Evolutionary conservation across 1,140 invertebrate species (phyloP), one percentile per base, ranked within the genome.

Genomic region (Sesamia nonagrioides): DNA sequence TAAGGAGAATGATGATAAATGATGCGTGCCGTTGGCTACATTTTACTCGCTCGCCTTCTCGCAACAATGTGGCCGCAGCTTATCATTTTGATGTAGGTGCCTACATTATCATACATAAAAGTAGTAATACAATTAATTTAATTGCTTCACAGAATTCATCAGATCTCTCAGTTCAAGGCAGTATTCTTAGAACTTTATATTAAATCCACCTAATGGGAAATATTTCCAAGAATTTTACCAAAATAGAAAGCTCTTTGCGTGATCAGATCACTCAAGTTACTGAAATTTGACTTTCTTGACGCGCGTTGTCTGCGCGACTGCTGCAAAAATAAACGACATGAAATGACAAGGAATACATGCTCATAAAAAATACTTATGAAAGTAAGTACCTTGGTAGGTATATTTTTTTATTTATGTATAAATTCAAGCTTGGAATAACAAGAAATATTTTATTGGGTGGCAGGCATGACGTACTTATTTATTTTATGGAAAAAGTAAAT

Each of bases 321-420:
- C 11, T 58, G 11, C 13, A 13, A 66, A 66, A 45, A 21, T 66
- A 4, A 42, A 66, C 61, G 60, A 42, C 37, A 42, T 11, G 7
- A 45, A 42, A 63, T 40, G 54, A 15, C 54, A 33, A 58, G 45
- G 11, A 27, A 3, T 21, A 58, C 54, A 21, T 58, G 37, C n/a
- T 63, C 60, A 40, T 63, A 40, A 63, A 40, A 42, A 42, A 66
- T 42, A 42, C 17, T 50, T 13, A n/a, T 50, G n/a, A 50, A n/a
- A 42, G 11, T 1, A 42, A 66, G 61, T 42, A 11, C 13, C 8
- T 27, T 3, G 27, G 27, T 27, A 27, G 27, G 21, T 27, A 27
- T 11, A 21, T 60, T 13, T 15, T 60, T 60, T 35, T 60, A 42
- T 66, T 66, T 66, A n/a, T 42, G 18, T 42, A 9, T 42, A 21